Conservation (phyloP, 1,140 invertebrate species). For the Eulimnadia texana region DNA sequence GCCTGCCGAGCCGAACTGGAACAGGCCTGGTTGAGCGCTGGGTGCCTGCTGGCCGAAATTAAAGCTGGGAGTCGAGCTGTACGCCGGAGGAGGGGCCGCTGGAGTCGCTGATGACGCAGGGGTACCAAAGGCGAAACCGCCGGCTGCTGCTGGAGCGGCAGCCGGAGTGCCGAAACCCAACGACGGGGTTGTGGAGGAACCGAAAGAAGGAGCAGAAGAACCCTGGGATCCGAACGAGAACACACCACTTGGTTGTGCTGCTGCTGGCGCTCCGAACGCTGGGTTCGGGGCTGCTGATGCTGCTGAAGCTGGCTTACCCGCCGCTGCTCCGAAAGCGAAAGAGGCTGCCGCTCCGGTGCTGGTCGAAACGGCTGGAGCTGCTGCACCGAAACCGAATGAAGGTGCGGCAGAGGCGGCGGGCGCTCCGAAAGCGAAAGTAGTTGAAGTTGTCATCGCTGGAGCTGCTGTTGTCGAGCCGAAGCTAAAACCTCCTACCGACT, state of each 20-base stretch:
- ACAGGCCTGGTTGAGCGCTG: not conserved
- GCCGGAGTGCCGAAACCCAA: not conserved
- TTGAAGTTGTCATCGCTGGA: not conserved
- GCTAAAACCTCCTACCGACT: not conserved
- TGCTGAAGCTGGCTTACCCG: no score
- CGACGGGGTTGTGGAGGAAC: not conserved
- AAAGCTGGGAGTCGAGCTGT: not conserved
- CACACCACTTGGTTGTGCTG: not conserved
- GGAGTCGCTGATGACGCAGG: not conserved
- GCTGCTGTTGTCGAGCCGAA: not conserved
- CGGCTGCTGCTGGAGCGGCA: no score
- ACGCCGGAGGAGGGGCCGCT: not conserved
- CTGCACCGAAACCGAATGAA: not conserved
- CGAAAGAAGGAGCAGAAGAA: not conserved
- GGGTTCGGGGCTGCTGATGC: not conserved
- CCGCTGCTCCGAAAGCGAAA: not conserved
- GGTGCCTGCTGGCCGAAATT: not conserved
- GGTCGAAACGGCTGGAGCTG: not conserved
- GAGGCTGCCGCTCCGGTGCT: not conserved
- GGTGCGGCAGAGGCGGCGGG: not conserved
- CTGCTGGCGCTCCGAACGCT: not conserved
- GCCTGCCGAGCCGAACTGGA: not conserved
- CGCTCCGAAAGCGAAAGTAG: no score
- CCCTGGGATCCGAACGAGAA: not conserved
- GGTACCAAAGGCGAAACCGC: not conserved